Evolutionary conservation across 2,888 invertebrate genomes (phyloP).

Genomic region (Rhingia rostrata): DNA sequence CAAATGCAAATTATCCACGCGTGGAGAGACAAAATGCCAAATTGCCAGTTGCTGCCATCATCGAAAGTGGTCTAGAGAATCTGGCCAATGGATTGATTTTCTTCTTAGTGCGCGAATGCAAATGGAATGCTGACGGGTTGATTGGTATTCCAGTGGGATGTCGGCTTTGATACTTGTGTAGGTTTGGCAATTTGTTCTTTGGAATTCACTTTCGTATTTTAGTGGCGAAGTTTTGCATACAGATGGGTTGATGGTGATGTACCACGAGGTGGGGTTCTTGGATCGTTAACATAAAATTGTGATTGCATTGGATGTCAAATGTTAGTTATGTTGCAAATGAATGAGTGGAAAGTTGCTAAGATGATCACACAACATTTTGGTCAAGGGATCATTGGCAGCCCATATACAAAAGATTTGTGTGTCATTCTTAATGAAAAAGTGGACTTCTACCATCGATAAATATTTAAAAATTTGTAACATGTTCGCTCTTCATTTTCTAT

Average conservation of each 20-base stretch:
- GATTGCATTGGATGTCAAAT: too few relatives aligned
- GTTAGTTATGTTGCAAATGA: too few relatives aligned
- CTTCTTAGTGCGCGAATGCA: conserved; percentile 33
- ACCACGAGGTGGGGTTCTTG: background rate
- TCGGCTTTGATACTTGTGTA: conserved; percentile 25
- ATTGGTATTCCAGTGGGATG: conserved; percentile 53
- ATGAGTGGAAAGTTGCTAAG: too few relatives aligned
- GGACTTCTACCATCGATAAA: too few relatives aligned
- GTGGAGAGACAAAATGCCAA: conserved; percentile 32
- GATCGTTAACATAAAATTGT: background rate
- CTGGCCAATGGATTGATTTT: conserved; percentile 10
- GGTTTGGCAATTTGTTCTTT: conserved; percentile 23
- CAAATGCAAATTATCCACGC: conserved; percentile 48
- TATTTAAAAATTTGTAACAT: too few relatives aligned
- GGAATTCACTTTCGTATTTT: conserved; percentile 52
- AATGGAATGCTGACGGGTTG: conserved; percentile 36
- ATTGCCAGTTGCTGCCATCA: conserved; percentile 28
- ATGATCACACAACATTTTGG: too few relatives aligned
- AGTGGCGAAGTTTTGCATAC: conserved; percentile 8
- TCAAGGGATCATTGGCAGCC: too few relatives aligned
- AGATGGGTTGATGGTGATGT: background rate
- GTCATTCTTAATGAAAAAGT: too few relatives aligned
- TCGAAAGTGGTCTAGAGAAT: conserved; percentile 44
- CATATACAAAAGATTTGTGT: too few relatives aligned
- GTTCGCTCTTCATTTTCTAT: too few relatives aligned